A percentile compares a stretch with the other conserved stretches of the same genome.
Conservation (phyloP, 2,888 invertebrate genomes). For the Platerodrilus igneus region DNA sequence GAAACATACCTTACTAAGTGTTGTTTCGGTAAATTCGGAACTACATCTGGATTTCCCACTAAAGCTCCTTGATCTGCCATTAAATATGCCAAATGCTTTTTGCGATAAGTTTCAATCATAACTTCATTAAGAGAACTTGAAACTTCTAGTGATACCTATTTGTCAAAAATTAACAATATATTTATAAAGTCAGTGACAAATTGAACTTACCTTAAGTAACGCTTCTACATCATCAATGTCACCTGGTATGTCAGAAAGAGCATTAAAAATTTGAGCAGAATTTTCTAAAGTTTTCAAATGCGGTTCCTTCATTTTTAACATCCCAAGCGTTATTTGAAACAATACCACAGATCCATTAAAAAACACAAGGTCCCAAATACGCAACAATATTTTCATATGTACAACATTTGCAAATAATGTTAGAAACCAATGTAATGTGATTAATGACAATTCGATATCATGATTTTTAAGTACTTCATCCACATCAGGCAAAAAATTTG, state of each 20-base stretch:
- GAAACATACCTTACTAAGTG: constrained; percentile 64
- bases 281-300: constrained; percentile 83
- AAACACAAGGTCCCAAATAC: constrained; percentile 97
- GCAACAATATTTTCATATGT: constrained; percentile 86
- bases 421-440: constrained; percentile 96
- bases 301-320: constrained; percentile 84
- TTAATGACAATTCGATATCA: constrained; percentile 91
- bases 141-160: constrained; percentile 63
- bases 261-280: constrained; percentile 97
- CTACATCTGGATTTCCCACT: constrained; percentile 84
- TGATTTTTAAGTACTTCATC: constrained; percentile 89
- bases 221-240: constrained; percentile 88
- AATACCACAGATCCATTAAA: constrained; percentile 92
- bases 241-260: constrained; percentile 92
- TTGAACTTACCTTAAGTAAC: constrained; percentile 67
- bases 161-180: background rate
- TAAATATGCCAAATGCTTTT: constrained; percentile 88
- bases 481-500: constrained; percentile 83
- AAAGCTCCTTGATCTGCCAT: constrained; percentile 96
- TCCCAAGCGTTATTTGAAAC: constrained; percentile 90
- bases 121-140: constrained; percentile 80
- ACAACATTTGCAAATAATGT: constrained; percentile 96
- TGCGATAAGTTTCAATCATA: constrained; percentile 81
- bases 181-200: no score
- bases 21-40: constrained; percentile 90